Percentiles rank a stretch among this genome's conserved stretches.
Conservation (phyloP, 2,888 invertebrate genomes). For the Pterostichus madidus region DNA sequence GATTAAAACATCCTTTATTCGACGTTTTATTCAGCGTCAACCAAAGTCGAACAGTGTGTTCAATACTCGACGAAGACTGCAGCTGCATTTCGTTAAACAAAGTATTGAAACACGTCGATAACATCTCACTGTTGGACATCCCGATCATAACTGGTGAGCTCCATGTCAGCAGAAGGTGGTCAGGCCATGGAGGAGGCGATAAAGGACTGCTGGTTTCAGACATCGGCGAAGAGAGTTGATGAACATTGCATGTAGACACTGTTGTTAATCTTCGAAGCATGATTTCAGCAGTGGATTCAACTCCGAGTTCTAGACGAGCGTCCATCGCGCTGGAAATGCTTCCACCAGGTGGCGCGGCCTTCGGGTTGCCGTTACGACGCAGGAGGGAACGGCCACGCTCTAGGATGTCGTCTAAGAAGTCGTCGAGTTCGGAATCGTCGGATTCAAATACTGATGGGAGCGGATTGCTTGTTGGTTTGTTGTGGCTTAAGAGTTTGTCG, state of each 20-base stretch:
- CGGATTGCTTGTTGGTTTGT: slow-evolving; percentile 75
- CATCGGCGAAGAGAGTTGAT: slow-evolving; percentile 73
- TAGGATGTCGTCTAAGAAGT: slow-evolving; percentile 85
- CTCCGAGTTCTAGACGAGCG: slow-evolving; percentile 88
- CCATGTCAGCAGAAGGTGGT: slow-evolving; percentile 72
- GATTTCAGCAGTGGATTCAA: slow-evolving; percentile 89
- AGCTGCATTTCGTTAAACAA: slow-evolving; percentile 84
- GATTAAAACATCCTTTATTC: slow-evolving; percentile 75
- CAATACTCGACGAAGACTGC: slow-evolving; percentile 88
- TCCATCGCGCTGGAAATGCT: slow-evolving; percentile 86
- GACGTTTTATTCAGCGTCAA: slow-evolving; percentile 85
- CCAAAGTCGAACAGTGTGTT: slow-evolving; percentile 92
- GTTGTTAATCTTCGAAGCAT: slow-evolving; percentile 85
- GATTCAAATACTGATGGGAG: slow-evolving; percentile 88
- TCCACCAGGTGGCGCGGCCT: slow-evolving; percentile 69
- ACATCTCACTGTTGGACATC: slow-evolving; percentile 79
- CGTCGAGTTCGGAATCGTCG: slow-evolving; percentile 90
- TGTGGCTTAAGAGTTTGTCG: slow-evolving; percentile 69
- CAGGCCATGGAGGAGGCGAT: slow-evolving; percentile 77
- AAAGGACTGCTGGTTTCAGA: slow-evolving; percentile 75
- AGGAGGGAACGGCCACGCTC: slow-evolving; percentile 82
- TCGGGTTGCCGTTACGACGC: slow-evolving; percentile 68
- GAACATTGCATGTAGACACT: slow-evolving; percentile 72
- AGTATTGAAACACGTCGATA: slow-evolving; percentile 84
- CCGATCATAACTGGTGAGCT: background rate